Base-by-base conservation (phyloP, 2,888 invertebrate species). In the Smittia aterrima region DNA sequence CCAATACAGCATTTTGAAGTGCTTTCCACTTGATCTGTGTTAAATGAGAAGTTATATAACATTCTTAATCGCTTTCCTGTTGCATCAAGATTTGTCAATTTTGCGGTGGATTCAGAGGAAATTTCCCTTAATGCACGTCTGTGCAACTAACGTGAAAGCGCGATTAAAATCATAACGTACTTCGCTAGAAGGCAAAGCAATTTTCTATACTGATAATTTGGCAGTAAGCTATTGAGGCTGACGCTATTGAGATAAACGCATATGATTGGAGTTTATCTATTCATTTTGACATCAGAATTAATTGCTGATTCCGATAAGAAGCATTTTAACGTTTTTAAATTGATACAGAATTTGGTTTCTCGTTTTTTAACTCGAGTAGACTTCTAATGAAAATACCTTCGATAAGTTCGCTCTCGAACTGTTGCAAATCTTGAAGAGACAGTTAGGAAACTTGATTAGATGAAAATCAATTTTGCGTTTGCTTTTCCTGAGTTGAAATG, bases 151-250 rank as follows among this genome's bases (percentile, higher is more conserved):
- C 9, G 22, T 22, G 58, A 22, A 38, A 58, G 58, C 18, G 58
- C 18, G 18, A 67, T 67, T 67, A 67, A 67, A 40, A 67, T 67
- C 67, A 67, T 67, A 67, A 67, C 41, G 67, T 40, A 40, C 40
- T 67, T 11, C 11, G 11, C 41, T 7, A 38, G 32, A 40, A 16
- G 16, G 18, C 58, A 22, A 18, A 18, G 3, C 20, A 58, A 18
- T 13, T 58, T 67, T 18, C 32, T 20, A 66, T 47, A 7, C 20
- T 58, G 7, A 7, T 2, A 22, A 7, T 67, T 38, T 20, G 38
- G 3, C 2, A n/a, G 66, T 38, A 11, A 2, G 16, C 9, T 22
- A 16, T 58, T 20, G n/a, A n/a, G n/a, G n/a, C n/a, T 67, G 40
- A 67, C 22, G 40, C 22, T 41, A 41, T 67, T 67, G 32, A 25